Base-by-base conservation (phyloP, 2,797 vertebrate species). In the Spatula clypeata region DNA sequence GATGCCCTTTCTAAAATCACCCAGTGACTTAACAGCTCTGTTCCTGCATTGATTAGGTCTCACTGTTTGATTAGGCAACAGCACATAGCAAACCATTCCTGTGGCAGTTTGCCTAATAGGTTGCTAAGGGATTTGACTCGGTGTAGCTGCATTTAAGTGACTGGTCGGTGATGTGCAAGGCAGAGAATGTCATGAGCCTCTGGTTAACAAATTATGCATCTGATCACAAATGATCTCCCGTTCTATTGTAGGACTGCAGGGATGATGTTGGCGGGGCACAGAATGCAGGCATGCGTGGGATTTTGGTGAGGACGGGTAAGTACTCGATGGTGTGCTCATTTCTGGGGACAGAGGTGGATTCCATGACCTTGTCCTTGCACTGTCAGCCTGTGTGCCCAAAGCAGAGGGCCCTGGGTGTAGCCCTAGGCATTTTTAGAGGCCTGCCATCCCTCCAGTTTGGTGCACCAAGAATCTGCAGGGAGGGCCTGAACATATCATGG, bases 201-300 rank as follows among this genome's bases (percentile, higher is more conserved):
- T 10, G 7, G 3, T 36, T 36, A 4, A 17, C 7, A 44, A 45
- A 5, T 16, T 1, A 5, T 5, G 26, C 6, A 47, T 17, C 29
- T 93, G 53, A 31, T 34, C 13, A 4, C 69, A 79, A 57, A 93
- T 61, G 36, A 21, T 69, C 26, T 79, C 51, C 54, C 40, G 1
- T 71, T 92, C 24, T 84, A 40, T 86, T 67, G 40, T 95, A 99
- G 99, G 99, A 99, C 75, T 99, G 98, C 94, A 98, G 99, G 96
- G 99, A 99, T 84, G 99, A 99, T 51, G 98, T 99, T n/a, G 99
- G 98, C 1, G 99, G 99, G 2, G 99, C 99, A 87, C 99, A 99
- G 98, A 97, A 98, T 1, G 96, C 97, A 2, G 99, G 99, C 66
- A 99, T 99, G 99, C 95, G 98, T 92, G 99, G 99, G 83, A 99